These are phyloP conservation scores for Phalanger gymnotis DNA, from an alignment of 2,797 vertebrate species.

Conservation along the genomic window DNA sequence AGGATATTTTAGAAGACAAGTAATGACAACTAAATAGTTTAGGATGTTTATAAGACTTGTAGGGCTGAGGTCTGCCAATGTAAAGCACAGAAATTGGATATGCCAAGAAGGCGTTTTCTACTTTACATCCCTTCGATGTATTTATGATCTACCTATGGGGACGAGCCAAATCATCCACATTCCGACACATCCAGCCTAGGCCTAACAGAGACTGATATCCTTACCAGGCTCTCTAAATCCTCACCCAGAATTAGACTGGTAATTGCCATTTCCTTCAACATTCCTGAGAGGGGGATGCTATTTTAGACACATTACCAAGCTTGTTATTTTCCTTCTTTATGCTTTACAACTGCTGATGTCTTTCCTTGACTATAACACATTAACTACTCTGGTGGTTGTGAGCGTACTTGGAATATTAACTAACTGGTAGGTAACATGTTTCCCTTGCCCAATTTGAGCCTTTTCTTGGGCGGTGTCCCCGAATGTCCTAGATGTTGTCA, in stretches of 20 bases:
- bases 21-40: conserved; percentile 14
- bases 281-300: not conserved
- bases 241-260: not conserved
- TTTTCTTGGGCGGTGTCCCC: not conserved
- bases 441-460: not conserved
- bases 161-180: not conserved
- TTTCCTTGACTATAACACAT: conserved; percentile 12
- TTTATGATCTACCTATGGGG: not conserved
- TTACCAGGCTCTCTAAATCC: conserved; percentile 1
- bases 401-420: not conserved
- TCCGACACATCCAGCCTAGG: not conserved
- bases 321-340: conserved; percentile 18
- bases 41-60: conserved; percentile 27
- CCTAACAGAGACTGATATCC: not conserved
- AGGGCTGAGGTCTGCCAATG: not conserved
- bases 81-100: not conserved
- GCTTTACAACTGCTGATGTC: not conserved
- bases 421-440: not conserved
- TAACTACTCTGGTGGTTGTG: not conserved
- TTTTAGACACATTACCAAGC: not conserved
- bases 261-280: not conserved
- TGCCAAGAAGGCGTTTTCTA: not conserved
- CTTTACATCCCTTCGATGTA: fast-evolving
- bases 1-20: conserved; percentile 52
- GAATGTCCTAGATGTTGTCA: not conserved